A percentile compares a stretch with the other conserved stretches of the same genome.
These are phyloP conservation scores for Caranx ignobilis DNA, from an alignment of 2,113 vertebrate genomes.

Conservation along the genomic window DNA sequence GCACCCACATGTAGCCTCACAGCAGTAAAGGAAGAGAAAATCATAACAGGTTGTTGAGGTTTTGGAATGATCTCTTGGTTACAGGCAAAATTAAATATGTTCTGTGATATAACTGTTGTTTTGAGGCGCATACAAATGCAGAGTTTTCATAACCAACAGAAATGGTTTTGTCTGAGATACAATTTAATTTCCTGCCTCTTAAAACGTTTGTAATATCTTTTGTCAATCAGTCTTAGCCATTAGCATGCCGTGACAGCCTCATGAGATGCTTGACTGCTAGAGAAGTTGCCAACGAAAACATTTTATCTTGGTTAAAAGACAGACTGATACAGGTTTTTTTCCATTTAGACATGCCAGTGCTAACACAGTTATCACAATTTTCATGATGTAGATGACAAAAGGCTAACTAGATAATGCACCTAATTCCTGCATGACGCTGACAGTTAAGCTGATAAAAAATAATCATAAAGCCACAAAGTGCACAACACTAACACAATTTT, in stretches of 20 bases:
- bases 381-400: no score
- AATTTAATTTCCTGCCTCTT: not conserved
- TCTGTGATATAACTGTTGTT: not conserved
- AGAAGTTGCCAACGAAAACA: not conserved
- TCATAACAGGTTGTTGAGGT: no score
- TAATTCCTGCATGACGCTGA: no score
- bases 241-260: not conserved
- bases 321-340: no score
- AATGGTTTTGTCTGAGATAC: not conserved
- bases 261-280: not conserved
- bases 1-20: not conserved
- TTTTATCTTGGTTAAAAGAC: not conserved
- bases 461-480: no score
- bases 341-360: no score
- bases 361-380: no score
- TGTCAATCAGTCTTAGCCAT: not conserved
- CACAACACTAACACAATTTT: no score
- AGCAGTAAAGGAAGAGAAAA: not conserved
- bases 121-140: not conserved
- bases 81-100: not conserved
- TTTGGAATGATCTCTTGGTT: not conserved
- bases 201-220: not conserved
- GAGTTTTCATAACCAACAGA: not conserved
- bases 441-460: no score
- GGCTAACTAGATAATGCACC: no score